A percentile compares a stretch with the other conserved stretches of the same genome.
phyloP scores from a whole-genome alignment of 2,797 vertebrate species.

The Petrocephalus schoutedeni region DNA sequence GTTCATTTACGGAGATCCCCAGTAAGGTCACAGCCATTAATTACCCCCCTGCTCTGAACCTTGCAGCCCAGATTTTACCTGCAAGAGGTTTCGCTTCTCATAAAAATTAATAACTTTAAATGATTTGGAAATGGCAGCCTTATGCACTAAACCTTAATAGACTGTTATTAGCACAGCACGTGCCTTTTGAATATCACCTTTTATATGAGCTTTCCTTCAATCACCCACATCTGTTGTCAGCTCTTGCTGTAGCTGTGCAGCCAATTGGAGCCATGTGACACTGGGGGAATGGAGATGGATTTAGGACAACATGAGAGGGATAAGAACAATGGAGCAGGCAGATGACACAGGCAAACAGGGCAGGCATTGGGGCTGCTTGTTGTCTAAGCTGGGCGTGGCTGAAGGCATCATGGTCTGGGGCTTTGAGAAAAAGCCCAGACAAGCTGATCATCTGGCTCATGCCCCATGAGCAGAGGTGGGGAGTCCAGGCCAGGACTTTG shows the following conservation, averaged over 20 bases:
- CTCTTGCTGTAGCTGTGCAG: not conserved
- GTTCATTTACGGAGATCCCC: not conserved
- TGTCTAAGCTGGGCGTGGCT: not conserved
- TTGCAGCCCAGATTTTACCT: not conserved
- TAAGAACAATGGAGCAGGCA: not conserved
- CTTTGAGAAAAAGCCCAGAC: not conserved
- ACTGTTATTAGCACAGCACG: not conserved
- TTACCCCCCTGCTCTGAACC: not conserved
- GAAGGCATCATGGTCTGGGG: not conserved
- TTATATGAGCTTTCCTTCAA: not conserved
- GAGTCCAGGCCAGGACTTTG: not conserved
- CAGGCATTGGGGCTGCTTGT: not conserved
- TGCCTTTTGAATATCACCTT: not conserved
- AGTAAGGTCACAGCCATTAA: not conserved
- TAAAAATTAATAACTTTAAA: not conserved
- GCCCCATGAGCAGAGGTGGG: not conserved
- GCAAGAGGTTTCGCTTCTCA: not conserved
- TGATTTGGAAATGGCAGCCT: not conserved
- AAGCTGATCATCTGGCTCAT: not conserved
- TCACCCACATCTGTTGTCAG: not conserved
- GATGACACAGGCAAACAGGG: not conserved
- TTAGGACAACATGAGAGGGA: not conserved
- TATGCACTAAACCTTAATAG: not conserved
- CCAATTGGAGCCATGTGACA: not conserved
- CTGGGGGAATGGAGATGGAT: not conserved